Conservation (phyloP, 2,888 invertebrate species). For the Drosophila pullipes region DNA sequence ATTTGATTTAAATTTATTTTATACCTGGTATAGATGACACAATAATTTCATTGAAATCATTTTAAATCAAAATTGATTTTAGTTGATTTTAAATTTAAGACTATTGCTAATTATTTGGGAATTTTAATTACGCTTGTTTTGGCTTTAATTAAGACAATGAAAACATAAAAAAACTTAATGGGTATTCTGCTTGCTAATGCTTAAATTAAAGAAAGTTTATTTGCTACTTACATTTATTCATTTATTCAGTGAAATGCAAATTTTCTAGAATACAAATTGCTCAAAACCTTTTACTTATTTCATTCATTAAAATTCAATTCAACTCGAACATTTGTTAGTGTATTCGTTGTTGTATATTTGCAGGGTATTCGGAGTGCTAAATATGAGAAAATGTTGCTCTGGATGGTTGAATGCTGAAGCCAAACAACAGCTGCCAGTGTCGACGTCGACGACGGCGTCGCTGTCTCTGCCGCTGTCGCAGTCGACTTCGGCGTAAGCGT, state of each 20-base stretch:
- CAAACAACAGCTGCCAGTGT: slow-evolving; percentile 57
- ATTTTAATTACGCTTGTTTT: neutral
- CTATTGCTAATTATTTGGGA: neutral
- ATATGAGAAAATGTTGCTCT: slow-evolving; percentile 20
- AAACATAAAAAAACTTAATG: neutral
- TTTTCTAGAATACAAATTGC: neutral
- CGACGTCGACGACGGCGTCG: slow-evolving; percentile 5
- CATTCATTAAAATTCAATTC: neutral
- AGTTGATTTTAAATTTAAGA: neutral
- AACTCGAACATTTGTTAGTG: neutral
- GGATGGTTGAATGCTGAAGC: slow-evolving; percentile 43
- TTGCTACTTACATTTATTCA: neutral
- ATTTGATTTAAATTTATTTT: neutral
- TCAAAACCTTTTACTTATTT: neutral
- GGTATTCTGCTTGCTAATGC: neutral
- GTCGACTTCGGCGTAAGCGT: slow-evolving; percentile 16
- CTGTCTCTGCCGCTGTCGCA: slow-evolving; percentile 29
- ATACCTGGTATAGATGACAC: neutral
- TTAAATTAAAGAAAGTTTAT: neutral
- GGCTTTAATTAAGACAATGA: neutral
- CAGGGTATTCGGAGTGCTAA: slow-evolving; percentile 20
- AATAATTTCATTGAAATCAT: neutral
- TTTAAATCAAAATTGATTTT: neutral
- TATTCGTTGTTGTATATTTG: neutral
- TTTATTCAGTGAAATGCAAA: neutral